Base-by-base conservation (phyloP, 2,888 invertebrate species). In the Cremastobaeus sp. region DNA sequence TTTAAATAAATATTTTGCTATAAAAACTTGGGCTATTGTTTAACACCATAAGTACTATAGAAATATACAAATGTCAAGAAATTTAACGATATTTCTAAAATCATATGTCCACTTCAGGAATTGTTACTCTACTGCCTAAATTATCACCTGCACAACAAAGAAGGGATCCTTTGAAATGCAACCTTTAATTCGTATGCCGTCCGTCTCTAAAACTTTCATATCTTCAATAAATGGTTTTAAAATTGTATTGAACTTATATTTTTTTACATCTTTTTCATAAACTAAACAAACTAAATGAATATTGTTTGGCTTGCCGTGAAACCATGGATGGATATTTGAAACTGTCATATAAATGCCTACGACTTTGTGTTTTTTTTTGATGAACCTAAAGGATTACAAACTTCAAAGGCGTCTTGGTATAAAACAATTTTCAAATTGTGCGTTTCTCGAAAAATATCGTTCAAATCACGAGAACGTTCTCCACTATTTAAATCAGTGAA, bases 181-280 rank as follows among this genome's bases (percentile, higher is more conserved):
- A 14, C 20, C 20, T 20, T 20, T 41, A 1, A 41, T 41, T 41
- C n/a, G 20, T n/a, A 41, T 1, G 1, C 77, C 74, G 4, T 45
- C 30, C 2, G 21, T 69, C 68, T 77, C 74, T 8, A 74, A 37
- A 12, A 18, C 11, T 48, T 66, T 72, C 3, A 76, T 6, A 34
- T 74, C 74, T 15, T 41, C 1, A 0, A 74, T 20, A 12, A 77
- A 50, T 11, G 12, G 25, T 30, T 69, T 48, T 17, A 65, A 70
- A 43, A 78, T 59, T 65, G 59, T 43, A 0, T 50, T 5, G 28
- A 76, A 71, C 2, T 65, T 48, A 43, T 70, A 77, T 2, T 18
- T 8, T 15, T 32, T 25, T 1, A 66, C 3, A 48, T 70, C 17
- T 9, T 72, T 72, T 47, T 78, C 76, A 15, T 18, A 25, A 8